Evolutionary conservation across 1,140 invertebrate species (phyloP).

Genomic region (Whitmania pigra): DNA sequence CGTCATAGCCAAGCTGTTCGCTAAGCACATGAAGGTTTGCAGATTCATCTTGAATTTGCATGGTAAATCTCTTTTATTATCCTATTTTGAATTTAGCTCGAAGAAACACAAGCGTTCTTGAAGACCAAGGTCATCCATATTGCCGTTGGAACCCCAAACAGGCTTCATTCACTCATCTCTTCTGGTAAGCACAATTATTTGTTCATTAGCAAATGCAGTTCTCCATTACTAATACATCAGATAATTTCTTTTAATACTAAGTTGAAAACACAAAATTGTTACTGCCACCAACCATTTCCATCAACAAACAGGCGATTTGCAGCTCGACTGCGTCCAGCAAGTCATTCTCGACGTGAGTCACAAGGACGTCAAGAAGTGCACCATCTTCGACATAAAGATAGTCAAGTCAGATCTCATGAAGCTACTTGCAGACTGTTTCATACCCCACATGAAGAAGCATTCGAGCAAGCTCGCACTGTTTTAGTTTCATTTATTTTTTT

Average conservation of each 20-base stretch:
- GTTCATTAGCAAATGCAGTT: not conserved
- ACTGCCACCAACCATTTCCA: not conserved
- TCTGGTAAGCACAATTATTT: not conserved
- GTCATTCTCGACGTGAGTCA: conserved; percentile 6
- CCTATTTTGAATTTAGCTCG: not conserved
- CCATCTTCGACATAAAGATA: not conserved
- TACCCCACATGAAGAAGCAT: conserved; percentile 1
- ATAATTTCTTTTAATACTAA: not conserved
- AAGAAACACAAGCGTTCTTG: conserved; percentile 6
- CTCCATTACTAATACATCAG: not conserved
- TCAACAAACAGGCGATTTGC: conserved; percentile 8
- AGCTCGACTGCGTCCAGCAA: not conserved
- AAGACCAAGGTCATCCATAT: conserved; percentile 14
- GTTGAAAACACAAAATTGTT: too few species aligned
- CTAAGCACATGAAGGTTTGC: conserved; percentile 17
- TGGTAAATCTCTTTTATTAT: not conserved
- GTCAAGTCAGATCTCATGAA: conserved; percentile 12
- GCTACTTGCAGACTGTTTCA: not conserved
- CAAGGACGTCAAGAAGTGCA: conserved; percentile 4
- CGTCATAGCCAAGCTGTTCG: conserved; percentile 16
- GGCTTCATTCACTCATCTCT: not conserved
- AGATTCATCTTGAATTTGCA: not conserved
- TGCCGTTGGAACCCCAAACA: conserved; percentile 11
- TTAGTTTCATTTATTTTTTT: conserved; percentile 3
- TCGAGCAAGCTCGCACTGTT: too few species aligned